Base-by-base conservation (phyloP, 2,888 invertebrate genomes). In the Drosophila emarginata region DNA sequence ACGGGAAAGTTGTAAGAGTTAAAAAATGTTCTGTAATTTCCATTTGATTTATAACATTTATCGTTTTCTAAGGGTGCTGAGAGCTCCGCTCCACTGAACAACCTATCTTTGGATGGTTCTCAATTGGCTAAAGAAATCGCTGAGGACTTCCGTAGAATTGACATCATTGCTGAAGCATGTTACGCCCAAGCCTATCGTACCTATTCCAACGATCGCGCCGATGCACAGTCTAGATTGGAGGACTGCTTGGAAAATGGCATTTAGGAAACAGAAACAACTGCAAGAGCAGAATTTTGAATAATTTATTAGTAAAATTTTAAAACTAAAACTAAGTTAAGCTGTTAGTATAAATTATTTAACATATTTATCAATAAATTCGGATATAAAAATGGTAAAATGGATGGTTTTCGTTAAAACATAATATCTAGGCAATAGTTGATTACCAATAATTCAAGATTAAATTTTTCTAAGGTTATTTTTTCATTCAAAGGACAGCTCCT, bases 181-280 rank as follows among this genome's bases (percentile, higher is more conserved):
- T 60, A 50, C 2, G 52, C 52, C 45, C 9, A 45, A 4, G 15
- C 40, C 1, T 45, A 45, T 45, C 59, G 59, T 28, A 45, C 54
- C 45, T 45, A 45, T 45, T 45, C 21, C 18, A 45, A 45, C 11
- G 4, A 21, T 45, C 45, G 21, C 18, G 7, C 14, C 11, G 7
- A 21, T 1, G 45, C 21, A 45, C 18, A 45, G 11, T 18, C 18
- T 0, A 5, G 11, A 21, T 21, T 45, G 18, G 45, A 45, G 18
- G 18, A 45, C 21, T 45, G 45, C 11, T 45, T 45, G 45, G 21
- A 18, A 1, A 45, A 45, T 21, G 45, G 45, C 12, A 18, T 12
- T 12, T 18, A 11, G 2, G 21, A 45, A 11, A 21, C 11, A 4
- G 21, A 1, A 2, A 21, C 21, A 45, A 21, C 4, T 12, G 4